A percentile compares a stretch with the other conserved stretches of the same genome.
These are phyloP conservation scores for Zeus faber DNA, from an alignment of 2,113 vertebrate genomes.

Conservation along the genomic window DNA sequence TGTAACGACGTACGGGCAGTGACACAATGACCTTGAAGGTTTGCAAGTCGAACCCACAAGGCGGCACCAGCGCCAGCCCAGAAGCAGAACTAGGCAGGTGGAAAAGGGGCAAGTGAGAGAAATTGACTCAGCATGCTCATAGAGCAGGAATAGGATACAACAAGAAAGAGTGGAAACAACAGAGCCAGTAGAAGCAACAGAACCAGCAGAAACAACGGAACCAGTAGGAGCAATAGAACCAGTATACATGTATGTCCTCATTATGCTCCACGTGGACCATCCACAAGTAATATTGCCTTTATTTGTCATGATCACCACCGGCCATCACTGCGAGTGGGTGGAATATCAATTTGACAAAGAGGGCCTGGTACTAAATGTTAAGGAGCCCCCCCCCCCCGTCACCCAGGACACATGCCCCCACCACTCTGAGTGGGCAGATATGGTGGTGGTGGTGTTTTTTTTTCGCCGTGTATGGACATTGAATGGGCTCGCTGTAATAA, in stretches of 20 bases:
- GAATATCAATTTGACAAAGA: slow-evolving; percentile 68
- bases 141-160: slow-evolving; percentile 52
- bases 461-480: slow-evolving; percentile 71
- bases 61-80: no score
- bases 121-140: slow-evolving; percentile 65
- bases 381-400: slow-evolving; percentile 52
- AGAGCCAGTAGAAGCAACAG: not conserved
- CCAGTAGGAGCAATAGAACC: not conserved
- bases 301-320: slow-evolving; percentile 72
- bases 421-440: slow-evolving; percentile 61
- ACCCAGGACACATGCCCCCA: slow-evolving; percentile 54
- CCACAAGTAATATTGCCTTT: slow-evolving; percentile 63
- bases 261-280: slow-evolving; percentile 51
- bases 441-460: no score
- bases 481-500: slow-evolving; percentile 63
- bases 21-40: no score
- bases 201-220: slow-evolving; percentile 1
- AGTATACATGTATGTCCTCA: slow-evolving; percentile 66
- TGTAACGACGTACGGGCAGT: no score
- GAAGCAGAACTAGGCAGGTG: no score
- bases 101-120: no score
- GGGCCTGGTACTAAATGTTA: slow-evolving; percentile 65
- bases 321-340: slow-evolving; percentile 56
- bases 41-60: no score
- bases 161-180: not conserved